A percentile compares a stretch with the other conserved stretches of the same genome.
These are phyloP conservation scores for Caloenas nicobarica DNA, from an alignment of 2,113 vertebrate genomes.

Conservation along the genomic window DNA sequence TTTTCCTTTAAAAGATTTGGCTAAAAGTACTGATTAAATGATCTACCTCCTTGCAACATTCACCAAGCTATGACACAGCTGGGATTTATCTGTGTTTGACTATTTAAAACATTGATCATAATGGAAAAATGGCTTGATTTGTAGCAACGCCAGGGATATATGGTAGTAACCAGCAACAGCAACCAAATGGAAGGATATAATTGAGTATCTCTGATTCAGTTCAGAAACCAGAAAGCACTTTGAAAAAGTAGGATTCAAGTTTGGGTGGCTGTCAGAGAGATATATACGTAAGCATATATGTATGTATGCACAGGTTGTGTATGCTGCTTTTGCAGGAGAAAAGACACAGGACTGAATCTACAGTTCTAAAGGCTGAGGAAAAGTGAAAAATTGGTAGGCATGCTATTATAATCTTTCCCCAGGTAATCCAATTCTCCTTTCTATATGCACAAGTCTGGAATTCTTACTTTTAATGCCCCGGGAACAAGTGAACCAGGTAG, in stretches of 20 bases:
- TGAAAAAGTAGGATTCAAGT: background rate
- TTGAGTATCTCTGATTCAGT: background rate
- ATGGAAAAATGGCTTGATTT: background rate
- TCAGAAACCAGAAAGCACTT: background rate
- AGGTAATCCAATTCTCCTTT: background rate
- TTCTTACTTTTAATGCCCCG: background rate
- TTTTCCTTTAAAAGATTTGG: background rate
- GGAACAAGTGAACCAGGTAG: background rate
- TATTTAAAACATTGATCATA: background rate
- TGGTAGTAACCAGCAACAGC: background rate
- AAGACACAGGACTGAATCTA: background rate
- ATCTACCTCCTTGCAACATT: background rate
- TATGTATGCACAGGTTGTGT: too few relatives aligned
- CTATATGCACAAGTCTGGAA: background rate
- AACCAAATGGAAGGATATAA: background rate
- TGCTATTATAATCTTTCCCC: background rate
- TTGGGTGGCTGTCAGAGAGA: background rate
- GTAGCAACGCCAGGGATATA: background rate
- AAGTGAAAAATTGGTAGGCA: background rate
- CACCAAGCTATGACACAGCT: background rate
- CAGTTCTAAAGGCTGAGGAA: background rate
- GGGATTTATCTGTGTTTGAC: background rate
- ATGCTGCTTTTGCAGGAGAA: background rate
- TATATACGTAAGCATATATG: fast-evolving
- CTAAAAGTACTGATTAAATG: background rate